A percentile compares a stretch with the other conserved stretches of the same genome.
Evolutionary conservation across 2,888 invertebrate species (phyloP).

Genomic region (Sarcophaga variegata): DNA sequence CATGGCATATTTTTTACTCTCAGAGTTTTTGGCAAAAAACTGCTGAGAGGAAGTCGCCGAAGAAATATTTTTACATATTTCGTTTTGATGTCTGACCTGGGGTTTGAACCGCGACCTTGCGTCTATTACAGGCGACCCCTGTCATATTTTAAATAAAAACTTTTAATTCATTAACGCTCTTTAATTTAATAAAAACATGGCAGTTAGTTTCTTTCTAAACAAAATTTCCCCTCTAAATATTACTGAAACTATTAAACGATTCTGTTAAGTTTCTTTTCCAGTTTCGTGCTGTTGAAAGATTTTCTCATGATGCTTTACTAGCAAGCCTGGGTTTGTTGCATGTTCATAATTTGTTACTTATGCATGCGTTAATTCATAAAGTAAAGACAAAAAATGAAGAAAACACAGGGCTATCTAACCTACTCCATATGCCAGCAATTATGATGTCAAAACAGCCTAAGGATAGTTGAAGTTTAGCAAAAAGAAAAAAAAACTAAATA

Average conservation of each 20-base stretch:
- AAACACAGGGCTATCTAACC: not conserved
- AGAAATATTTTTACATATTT: too few relatives aligned
- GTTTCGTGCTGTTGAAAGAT: conserved; percentile 71
- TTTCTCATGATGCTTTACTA: conserved; percentile 64
- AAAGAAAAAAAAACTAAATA: not conserved
- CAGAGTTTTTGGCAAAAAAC: too few relatives aligned
- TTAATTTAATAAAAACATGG: not conserved
- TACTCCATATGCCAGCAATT: conserved; percentile 77
- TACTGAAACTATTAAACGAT: not conserved
- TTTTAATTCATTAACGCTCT: not conserved
- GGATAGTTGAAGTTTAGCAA: conserved; percentile 60
- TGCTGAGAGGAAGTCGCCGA: too few relatives aligned
- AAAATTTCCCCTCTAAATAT: not conserved
- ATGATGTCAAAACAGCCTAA: conserved; percentile 77
- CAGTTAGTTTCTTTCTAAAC: not conserved
- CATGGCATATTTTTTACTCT: too few relatives aligned
- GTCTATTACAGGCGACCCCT: too few relatives aligned
- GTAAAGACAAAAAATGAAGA: conserved; percentile 11
- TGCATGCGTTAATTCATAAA: conserved; percentile 64
- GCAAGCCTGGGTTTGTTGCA: conserved; percentile 25
- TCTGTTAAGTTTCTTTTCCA: not conserved
- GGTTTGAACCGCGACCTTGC: too few relatives aligned
- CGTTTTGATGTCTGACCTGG: too few relatives aligned
- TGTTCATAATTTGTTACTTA: conserved; percentile 63
- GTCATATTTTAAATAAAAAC: not conserved